Evolutionary conservation across 2,113 vertebrate genomes (phyloP), one percentile per base, ranked within the genome.

Genomic region (Paedocypris sp.): DNA sequence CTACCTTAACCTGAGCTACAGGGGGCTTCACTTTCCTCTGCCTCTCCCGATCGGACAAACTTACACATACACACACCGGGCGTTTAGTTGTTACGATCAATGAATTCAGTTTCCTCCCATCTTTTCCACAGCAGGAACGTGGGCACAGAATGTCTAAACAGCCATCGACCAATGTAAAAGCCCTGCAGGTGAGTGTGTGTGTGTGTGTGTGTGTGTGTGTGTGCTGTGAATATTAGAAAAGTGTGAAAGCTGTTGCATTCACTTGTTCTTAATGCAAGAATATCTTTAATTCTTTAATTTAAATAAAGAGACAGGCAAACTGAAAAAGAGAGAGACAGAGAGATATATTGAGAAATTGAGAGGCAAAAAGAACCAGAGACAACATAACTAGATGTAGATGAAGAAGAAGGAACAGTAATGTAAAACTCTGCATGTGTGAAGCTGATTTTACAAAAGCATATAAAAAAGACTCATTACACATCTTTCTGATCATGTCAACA

Each of bases 81-180:
- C 38, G 52, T 19, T 61, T 50, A n/a, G 20, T 11, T 58, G 15
- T 26, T 35, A 49, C 42, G 35, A 72, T 82, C 38, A 71, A 77
- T 72, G 74, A 67, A 46, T 80, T 63, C 64, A 58, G 70, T 70
- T 70, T 68, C 18, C 59, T 48, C 57, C 26, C 59, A 41, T 60
- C 68, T 47, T 77, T 56, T 72, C 62, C 73, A 53, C 67, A 76
- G 25, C 62, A 84, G 82, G 77, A 80, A 66, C 71, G 72, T 11
- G 69, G 70, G 38, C 20, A 62, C 70, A 89, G 76, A 75, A 98
- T 98, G 94, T 97, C 95, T 73, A 91, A 97, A 77, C 89, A 90
- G 80, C 90, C 88, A 65, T 87, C 90, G 2, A 89, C 92, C 79
- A 93, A 93, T 81, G 92, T 98, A 67, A 96, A 89, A 83, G 88